A percentile compares a stretch with the other conserved stretches of the same genome.
phyloP scores from a whole-genome alignment of 2,888 invertebrate species.

The Heliothis peltigera region DNA sequence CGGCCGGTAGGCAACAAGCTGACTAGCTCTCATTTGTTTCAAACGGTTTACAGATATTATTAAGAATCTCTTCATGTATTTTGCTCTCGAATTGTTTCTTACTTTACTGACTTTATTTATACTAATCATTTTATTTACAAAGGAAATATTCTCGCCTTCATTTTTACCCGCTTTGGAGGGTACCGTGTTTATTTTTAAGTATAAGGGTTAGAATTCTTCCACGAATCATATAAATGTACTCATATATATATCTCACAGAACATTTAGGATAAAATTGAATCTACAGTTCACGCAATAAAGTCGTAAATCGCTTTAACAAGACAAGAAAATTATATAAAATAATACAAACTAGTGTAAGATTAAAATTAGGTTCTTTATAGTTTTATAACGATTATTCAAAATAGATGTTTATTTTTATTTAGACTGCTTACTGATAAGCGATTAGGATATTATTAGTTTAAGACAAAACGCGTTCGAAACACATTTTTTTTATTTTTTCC shows the following conservation, averaged over 20 bases:
- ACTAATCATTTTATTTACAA: neutral
- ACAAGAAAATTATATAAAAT: slow-evolving; percentile 39
- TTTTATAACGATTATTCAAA: slow-evolving; percentile 52
- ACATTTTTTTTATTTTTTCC: slow-evolving; percentile 76
- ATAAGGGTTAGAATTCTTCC: slow-evolving; percentile 29
- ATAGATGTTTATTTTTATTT: slow-evolving; percentile 63
- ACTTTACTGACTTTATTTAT: neutral
- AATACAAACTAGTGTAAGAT: slow-evolving; percentile 69
- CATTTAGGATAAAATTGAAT: slow-evolving; percentile 38
- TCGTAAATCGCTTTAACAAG: slow-evolving; percentile 44
- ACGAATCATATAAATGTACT: slow-evolving; percentile 28
- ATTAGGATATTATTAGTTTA: slow-evolving; percentile 57
- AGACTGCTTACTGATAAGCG: slow-evolving; percentile 68
- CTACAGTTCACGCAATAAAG: slow-evolving; percentile 33
- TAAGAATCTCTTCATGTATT: slow-evolving; percentile 27
- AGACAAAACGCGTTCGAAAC: slow-evolving; percentile 40
- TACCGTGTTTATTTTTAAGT: too few relatives aligned
- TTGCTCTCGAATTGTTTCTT: slow-evolving; percentile 7
- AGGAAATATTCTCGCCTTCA: neutral
- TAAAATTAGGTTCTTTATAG: slow-evolving; percentile 64
- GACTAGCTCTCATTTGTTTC: slow-evolving; percentile 20
- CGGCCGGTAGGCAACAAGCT: slow-evolving; percentile 45
- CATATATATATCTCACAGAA: slow-evolving; percentile 44
- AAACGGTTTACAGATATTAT: slow-evolving; percentile 9
- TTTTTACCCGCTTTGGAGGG: neutral